Base-by-base conservation (phyloP, 2,113 vertebrate genomes). In the Nyctibius bracteatus region DNA sequence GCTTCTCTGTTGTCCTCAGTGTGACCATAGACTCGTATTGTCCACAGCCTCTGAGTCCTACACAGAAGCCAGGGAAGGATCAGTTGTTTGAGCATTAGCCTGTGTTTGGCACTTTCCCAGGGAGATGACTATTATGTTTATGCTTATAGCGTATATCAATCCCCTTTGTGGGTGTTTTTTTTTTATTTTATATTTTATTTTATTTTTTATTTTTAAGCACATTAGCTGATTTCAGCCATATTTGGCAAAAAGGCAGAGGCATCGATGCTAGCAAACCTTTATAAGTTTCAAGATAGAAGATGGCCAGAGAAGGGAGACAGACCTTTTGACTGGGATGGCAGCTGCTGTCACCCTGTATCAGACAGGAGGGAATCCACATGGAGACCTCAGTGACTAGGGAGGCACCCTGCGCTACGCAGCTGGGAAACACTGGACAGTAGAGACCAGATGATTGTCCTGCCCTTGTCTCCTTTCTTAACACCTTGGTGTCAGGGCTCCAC, bases 11-110 rank as follows among this genome's bases (percentile, higher is more conserved):
- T 75, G 39, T 85, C 23, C 14, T 79, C 35, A 13, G 7, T 13
- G n/a, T 77, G 31, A 51, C 18, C 18, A 10, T 22, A 31, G 24
- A 3, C 35, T 54, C 0, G 0, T n/a, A 1, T 10, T 57, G 51
- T 81, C 39, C 41, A 41, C 12, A 58, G n/a, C 12, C 14, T n/a
- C 18, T 3, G 16, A 51, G 25, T 41, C 30, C n/a, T 66, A 23
- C 27, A 12, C 8, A 70, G 72, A 70, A 88, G n/a, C 24, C 28
- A 49, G 58, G 31, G 37, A 55, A 78, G n/a, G 44, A 77, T 81
- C 37, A 88, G 21, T 14, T 54, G 49, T 73, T 35, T 77, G 63
- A 61, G n/a, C 25, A 31, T 88, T 85, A 80, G 62, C 8, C 6
- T 28, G 31, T 58, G 39, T 35, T 35, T 92, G 59, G 7, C 9